phyloP scores from a whole-genome alignment of 2,113 vertebrate species.

The Andinoacara biseriatus region DNA sequence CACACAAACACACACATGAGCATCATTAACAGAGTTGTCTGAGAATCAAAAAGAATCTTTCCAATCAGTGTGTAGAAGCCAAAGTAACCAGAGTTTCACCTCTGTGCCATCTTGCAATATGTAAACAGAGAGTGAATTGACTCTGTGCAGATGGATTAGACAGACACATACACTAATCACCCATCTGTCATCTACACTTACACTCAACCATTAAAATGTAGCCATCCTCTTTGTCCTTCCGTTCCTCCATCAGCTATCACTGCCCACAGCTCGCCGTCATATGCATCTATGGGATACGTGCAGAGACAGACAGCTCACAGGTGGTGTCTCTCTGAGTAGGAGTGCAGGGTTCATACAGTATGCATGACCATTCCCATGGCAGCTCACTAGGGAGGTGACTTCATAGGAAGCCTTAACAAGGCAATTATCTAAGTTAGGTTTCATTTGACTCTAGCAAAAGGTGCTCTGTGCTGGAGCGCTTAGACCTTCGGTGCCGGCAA shows the following conservation, averaged over 20 bases:
- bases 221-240: constrained; percentile 37
- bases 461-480: background rate
- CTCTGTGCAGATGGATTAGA: constrained; percentile 49
- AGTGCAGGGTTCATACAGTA: constrained; percentile 54
- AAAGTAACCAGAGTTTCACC: constrained; percentile 42
- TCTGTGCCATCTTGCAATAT: constrained; percentile 18
- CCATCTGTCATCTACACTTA: constrained; percentile 67
- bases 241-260: constrained; percentile 34
- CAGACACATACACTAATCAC: constrained; percentile 52
- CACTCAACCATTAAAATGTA: constrained; percentile 26
- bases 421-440: constrained; percentile 52
- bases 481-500: background rate
- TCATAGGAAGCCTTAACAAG: constrained; percentile 51
- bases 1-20: constrained; percentile 2
- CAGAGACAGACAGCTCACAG: constrained; percentile 33
- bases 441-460: constrained; percentile 15
- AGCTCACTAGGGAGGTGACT: constrained; percentile 25
- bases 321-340: constrained; percentile 34
- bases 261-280: background rate
- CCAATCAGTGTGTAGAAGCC: background rate
- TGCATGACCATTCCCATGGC: constrained; percentile 52
- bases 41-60: constrained; percentile 17
- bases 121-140: constrained; percentile 53
- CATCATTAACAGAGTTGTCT: background rate
- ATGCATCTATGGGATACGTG: constrained; percentile 2